Conservation (phyloP, 2,888 invertebrate species). For the Geophilus truncorum region DNA sequence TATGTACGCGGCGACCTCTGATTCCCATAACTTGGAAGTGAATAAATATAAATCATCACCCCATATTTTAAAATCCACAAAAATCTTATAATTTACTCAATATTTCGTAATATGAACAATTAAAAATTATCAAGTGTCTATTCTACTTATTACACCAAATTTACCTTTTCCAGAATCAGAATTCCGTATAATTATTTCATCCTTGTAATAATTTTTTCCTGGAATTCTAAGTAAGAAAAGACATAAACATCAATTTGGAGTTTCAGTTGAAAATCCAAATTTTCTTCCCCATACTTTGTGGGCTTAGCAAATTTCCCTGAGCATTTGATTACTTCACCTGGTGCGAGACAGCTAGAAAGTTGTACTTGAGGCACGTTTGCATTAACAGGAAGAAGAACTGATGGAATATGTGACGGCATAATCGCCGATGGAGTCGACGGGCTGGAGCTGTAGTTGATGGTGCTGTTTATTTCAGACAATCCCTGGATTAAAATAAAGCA, state of each 20-base stretch:
- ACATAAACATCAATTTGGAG: no score
- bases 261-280: no score
- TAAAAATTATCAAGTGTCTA: no score
- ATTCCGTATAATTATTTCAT: conserved; percentile 90
- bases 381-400: background rate
- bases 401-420: background rate
- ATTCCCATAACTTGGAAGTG: conserved; percentile 83
- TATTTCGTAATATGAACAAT: no score
- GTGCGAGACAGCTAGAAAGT: conserved; percentile 49
- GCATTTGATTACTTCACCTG: conserved; percentile 78
- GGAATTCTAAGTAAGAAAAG: conserved; percentile 56
- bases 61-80: no score
- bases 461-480: background rate
- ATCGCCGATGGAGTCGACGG: background rate
- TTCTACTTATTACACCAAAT: conserved; percentile 35
- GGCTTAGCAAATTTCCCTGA: conserved; percentile 85
- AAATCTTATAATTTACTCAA: no score
- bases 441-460: background rate
- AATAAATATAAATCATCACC: background rate
- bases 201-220: conserved; percentile 89
- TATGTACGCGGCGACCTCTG: conserved; percentile 95
- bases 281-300: no score
- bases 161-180: conserved; percentile 94
- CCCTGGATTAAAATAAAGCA: background rate
- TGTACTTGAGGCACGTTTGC: conserved; percentile 28